Percentiles rank a stretch among this genome's conserved stretches.
These are phyloP conservation scores for Oreocharis arfaki DNA, from an alignment of 2,113 vertebrate species.

Conservation along the genomic window DNA sequence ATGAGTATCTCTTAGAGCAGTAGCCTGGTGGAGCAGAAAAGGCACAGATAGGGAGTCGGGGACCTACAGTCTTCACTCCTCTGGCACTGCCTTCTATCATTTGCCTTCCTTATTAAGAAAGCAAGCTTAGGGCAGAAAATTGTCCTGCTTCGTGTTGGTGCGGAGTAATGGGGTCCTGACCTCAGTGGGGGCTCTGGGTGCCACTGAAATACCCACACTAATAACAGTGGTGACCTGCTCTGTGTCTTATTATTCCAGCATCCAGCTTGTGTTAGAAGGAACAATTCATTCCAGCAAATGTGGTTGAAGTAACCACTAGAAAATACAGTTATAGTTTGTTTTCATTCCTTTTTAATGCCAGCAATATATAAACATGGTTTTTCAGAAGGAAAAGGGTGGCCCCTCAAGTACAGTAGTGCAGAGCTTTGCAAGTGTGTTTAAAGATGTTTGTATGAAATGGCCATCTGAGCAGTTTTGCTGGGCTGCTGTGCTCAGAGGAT, in stretches of 20 bases:
- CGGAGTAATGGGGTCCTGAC: slow-evolving; percentile 16
- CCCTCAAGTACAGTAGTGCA: neutral
- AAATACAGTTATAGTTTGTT: neutral
- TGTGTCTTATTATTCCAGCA: neutral
- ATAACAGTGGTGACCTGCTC: neutral
- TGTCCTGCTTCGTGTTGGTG: neutral
- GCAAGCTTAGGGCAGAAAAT: neutral
- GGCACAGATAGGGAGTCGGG: neutral
- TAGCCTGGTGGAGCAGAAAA: neutral
- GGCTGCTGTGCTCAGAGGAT: neutral
- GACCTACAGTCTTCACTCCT: neutral
- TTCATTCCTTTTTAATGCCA: neutral
- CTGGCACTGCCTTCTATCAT: neutral
- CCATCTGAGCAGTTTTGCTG: neutral
- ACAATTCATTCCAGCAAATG: neutral
- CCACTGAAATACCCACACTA: neutral
- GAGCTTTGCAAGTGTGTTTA: neutral
- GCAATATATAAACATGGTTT: neutral
- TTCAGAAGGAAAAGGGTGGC: neutral
- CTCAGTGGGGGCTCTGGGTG: neutral
- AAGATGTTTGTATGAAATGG: neutral
- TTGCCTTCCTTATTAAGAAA: slow-evolving; percentile 16
- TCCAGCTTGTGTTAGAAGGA: neutral
- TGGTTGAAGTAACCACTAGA: neutral
- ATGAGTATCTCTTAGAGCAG: neutral